Evolutionary conservation across 2,113 vertebrate genomes (phyloP), one percentile per base, ranked within the genome.

Genomic region (Oreochromis spilurus): DNA sequence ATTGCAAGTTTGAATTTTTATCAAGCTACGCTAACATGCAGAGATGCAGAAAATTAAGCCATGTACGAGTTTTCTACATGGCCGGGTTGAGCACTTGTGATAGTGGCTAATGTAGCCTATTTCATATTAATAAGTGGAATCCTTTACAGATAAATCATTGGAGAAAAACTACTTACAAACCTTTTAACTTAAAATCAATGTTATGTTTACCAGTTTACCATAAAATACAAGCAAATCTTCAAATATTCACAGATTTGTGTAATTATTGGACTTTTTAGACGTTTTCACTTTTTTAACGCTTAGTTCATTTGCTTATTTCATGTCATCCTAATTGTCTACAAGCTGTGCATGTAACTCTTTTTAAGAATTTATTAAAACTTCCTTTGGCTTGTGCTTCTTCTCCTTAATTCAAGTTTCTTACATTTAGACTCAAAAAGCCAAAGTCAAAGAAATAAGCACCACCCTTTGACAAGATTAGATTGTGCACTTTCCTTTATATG

Each of bases 401-500:
- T 31, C 70, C 43, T 50, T 29, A 3, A 50, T 19, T 54, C 2
- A n/a, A n/a, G 19, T 53, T 77, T 26, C 43, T 50, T 50, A 31
- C 2, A 52, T 17, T 29, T 77, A 52, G 17, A 77, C 45, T 52
- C 6, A 31, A 77, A 77, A 9, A 52, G 52, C 45, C 29, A 77
- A 54, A 21, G 16, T 31, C 54, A 65, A 70, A 85, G 54, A 85
- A 89, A 85, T 36, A 87, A 88, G 3, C 1, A 91, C 31, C 62
- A 85, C 21, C 16, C 14, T 67, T 34, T 82, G 29, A 89, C 77
- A 90, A 84, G 43, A 81, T 92, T 90, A 77, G 90, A 93, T 89
- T 94, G 92, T 95, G 90, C 93, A 93, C 82, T 94, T 92, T 92
- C 21, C 88, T 96, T 93, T 95, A 95, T 95, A 95, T 95, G 77